Conservation (phyloP, 2,113 vertebrate species). For the Hucho hucho region DNA sequence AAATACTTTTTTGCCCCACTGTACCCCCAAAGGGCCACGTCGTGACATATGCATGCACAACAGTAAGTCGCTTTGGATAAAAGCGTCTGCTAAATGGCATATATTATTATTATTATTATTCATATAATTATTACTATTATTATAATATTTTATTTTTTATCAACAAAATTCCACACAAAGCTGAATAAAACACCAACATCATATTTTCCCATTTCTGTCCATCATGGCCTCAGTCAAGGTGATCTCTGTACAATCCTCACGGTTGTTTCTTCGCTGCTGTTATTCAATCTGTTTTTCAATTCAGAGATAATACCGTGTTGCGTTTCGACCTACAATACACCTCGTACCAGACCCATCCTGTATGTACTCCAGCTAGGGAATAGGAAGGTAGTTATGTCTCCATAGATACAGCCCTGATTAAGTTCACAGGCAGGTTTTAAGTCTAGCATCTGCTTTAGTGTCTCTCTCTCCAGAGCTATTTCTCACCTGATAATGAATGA, state of each 20-base stretch:
- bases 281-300: conserved; percentile 14
- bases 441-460: neutral
- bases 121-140: neutral
- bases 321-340: neutral
- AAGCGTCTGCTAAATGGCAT: no score
- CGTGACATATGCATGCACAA: no score
- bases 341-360: conserved; percentile 1
- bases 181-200: neutral
- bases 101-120: neutral
- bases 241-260: neutral
- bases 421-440: conserved; percentile 22
- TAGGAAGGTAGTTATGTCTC: conserved; percentile 21
- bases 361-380: conserved; percentile 21
- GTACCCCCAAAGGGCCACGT: no score
- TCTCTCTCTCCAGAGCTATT: neutral
- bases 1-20: no score
- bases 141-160: neutral
- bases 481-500: neutral
- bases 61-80: no score
- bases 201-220: neutral
- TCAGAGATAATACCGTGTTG: conserved; percentile 18
- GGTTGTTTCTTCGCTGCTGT: conserved; percentile 29
- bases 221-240: neutral
- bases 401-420: conserved; percentile 46
- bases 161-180: neutral